Conservation (phyloP, 2,113 vertebrate genomes). For the Gobiocypris rarus region DNA sequence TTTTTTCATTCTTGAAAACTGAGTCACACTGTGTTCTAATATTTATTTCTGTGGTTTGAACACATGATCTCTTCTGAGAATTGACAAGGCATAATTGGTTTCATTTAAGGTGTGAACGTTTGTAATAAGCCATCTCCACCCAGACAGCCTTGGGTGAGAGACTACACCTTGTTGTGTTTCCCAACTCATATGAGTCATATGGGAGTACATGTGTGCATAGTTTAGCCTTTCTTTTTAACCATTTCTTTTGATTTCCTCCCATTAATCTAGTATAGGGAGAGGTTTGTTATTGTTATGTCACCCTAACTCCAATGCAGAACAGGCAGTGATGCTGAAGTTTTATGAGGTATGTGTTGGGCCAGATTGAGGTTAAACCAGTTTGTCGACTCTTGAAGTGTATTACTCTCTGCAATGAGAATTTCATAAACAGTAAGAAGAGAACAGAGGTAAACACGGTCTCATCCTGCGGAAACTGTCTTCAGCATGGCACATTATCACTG, state of each 20-base stretch:
- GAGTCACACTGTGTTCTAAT: neutral
- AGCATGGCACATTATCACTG: conserved; percentile 27
- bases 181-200: conserved; percentile 44
- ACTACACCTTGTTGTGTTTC: conserved; percentile 37
- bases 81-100: neutral
- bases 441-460: conserved; percentile 43
- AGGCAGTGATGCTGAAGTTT: conserved; percentile 38
- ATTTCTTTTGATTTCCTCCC: conserved; percentile 13
- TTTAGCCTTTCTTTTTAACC: neutral
- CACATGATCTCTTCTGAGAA: neutral
- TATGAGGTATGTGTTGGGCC: conserved; percentile 1
- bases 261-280: conserved; percentile 12
- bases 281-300: conserved; percentile 29
- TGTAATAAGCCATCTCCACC: conserved; percentile 39
- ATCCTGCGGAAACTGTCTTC: conserved; percentile 7
- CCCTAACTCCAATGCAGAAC: conserved; percentile 23
- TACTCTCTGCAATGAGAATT: conserved; percentile 28
- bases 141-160: neutral
- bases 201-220: conserved; percentile 42
- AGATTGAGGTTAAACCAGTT: conserved; percentile 68
- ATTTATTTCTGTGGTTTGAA: neutral
- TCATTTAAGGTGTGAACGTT: conserved; percentile 39
- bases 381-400: conserved; percentile 57
- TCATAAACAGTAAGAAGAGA: conserved; percentile 19
- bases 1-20: neutral